These are phyloP conservation scores for Dipodomys spectabilis DNA, from an alignment of 2,113 vertebrate species.

Conservation along the genomic window DNA sequence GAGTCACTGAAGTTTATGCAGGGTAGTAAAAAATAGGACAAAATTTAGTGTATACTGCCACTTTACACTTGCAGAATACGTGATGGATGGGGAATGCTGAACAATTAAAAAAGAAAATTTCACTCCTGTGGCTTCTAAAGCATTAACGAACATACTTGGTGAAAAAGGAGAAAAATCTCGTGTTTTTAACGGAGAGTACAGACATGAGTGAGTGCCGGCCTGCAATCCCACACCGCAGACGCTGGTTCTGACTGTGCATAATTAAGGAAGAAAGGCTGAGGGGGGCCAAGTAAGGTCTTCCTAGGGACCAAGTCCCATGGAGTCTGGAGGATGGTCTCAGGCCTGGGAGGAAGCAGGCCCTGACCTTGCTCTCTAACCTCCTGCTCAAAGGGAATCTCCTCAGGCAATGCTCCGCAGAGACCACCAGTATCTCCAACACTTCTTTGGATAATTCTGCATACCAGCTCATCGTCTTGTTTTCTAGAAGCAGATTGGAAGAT, in stretches of 20 bases:
- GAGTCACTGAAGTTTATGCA: conserved; percentile 31
- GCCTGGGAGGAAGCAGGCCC: not conserved
- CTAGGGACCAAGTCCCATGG: conserved; percentile 13
- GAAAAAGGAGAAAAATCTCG: conserved; percentile 39
- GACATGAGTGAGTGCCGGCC: conserved; percentile 54
- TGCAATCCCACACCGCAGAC: conserved; percentile 42
- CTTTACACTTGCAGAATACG: not conserved
- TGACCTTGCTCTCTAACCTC: conserved; percentile 52
- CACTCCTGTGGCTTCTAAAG: conserved; percentile 49
- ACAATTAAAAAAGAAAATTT: not conserved
- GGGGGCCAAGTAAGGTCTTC: conserved; percentile 56
- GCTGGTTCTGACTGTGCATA: conserved; percentile 17
- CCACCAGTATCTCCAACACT: conserved; percentile 45
- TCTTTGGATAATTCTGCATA: conserved; percentile 67
- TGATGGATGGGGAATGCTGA: conserved; percentile 15
- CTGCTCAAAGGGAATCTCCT: conserved; percentile 42
- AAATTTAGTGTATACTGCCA: conserved; percentile 26
- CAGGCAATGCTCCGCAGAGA: conserved; percentile 43
- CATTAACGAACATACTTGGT: not conserved
- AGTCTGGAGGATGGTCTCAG: conserved; percentile 54
- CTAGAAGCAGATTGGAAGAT: conserved; percentile 2
- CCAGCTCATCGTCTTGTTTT: conserved; percentile 51
- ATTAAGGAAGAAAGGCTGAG: conserved; percentile 69
- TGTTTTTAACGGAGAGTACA: conserved; percentile 13
- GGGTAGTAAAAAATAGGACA: not conserved